Conservation (phyloP, 2,113 vertebrate genomes). For the Pyrgilauda ruficollis region DNA sequence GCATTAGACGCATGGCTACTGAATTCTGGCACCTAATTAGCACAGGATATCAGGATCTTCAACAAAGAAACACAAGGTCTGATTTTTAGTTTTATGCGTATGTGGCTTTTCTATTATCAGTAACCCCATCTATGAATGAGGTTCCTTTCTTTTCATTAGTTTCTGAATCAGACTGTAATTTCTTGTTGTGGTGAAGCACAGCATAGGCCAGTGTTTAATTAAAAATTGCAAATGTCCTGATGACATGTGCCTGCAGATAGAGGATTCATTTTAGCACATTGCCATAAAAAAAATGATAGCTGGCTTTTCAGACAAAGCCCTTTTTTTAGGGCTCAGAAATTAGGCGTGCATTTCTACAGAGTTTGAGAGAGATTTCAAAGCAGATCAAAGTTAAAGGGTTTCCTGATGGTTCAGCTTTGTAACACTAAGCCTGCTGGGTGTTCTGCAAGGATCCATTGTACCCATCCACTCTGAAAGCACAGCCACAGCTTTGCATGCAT, state of each 20-base stretch:
- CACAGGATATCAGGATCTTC: not conserved
- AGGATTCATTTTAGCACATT: not conserved
- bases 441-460: not conserved
- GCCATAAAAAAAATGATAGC: not conserved
- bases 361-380: slow-evolving; percentile 24
- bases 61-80: not conserved
- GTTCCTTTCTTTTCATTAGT: not conserved
- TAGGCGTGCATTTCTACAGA: not conserved
- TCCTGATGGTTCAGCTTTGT: slow-evolving; percentile 21
- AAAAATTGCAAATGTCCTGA: not conserved
- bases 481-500: not conserved
- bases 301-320: not conserved
- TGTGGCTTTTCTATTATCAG: not conserved
- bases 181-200: not conserved
- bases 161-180: not conserved
- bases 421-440: slow-evolving; percentile 1
- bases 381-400: slow-evolving; percentile 27
- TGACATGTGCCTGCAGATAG: not conserved
- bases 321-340: not conserved
- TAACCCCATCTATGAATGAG: not conserved
- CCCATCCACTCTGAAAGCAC: not conserved
- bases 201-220: not conserved
- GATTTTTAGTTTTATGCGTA: not conserved
- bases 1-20: not conserved
- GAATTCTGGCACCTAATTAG: not conserved